phyloP scores from a whole-genome alignment of 2,797 vertebrate species.

The Oreortyx pictus region DNA sequence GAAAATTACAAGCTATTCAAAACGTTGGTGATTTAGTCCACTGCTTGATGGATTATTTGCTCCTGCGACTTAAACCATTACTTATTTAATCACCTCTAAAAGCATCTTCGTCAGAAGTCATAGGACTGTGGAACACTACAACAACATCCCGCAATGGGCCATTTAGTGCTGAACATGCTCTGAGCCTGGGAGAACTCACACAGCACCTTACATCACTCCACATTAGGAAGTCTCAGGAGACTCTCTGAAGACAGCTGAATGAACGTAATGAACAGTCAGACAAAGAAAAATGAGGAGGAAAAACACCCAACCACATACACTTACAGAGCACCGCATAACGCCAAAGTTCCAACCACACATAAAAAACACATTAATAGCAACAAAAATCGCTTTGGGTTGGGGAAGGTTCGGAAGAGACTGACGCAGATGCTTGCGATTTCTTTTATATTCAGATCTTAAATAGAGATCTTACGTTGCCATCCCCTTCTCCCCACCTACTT shows the following conservation, averaged over 20 bases:
- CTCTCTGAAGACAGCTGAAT: constrained; percentile 49
- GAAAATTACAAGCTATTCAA: neutral
- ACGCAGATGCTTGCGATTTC: neutral
- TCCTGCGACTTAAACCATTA: neutral
- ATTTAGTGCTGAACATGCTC: neutral
- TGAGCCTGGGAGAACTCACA: neutral
- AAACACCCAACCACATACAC: constrained; percentile 2
- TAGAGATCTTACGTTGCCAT: neutral
- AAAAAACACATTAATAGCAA: constrained; percentile 53
- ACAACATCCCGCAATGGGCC: neutral
- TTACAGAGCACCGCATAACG: neutral
- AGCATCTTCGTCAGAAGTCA: neutral
- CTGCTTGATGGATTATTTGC: neutral
- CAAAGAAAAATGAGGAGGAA: neutral
- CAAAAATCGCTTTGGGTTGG: constrained; percentile 52
- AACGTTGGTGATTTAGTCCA: constrained; percentile 15
- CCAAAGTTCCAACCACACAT: neutral
- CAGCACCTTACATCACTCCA: neutral
- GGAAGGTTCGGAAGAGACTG: constrained; percentile 22
- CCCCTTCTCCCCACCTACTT: neutral
- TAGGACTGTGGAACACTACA: neutral
- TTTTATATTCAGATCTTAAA: constrained; percentile 14
- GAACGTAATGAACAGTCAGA: constrained; percentile 35
- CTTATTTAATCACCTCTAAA: constrained; percentile 22
- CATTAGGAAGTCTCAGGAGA: constrained; percentile 16